These are phyloP conservation scores for Ridgeia piscesae DNA, from an alignment of 1,140 invertebrate genomes.

Conservation along the genomic window DNA sequence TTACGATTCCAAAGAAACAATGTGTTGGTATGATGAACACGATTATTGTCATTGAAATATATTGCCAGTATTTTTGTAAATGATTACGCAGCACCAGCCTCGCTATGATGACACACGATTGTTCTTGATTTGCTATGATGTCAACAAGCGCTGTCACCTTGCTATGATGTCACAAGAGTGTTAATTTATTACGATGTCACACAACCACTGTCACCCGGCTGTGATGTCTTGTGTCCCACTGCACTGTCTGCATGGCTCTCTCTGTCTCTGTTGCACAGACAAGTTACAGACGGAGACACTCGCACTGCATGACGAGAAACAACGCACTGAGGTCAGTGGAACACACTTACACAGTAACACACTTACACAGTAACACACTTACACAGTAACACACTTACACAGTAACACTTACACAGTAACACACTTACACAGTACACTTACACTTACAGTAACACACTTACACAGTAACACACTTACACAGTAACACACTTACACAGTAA, in stretches of 20 bases:
- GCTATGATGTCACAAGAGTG: neutral
- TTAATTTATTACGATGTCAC: neutral
- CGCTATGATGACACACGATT: neutral
- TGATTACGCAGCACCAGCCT: neutral
- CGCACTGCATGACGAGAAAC: constrained; percentile 51
- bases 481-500: too few species aligned
- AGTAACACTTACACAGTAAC: too few species aligned
- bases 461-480: too few species aligned
- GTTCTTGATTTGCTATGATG: neutral
- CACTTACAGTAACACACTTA: too few species aligned
- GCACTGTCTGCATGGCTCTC: neutral
- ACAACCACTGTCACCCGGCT: neutral
- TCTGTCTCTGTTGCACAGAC: constrained; percentile 37
- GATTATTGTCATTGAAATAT: neutral
- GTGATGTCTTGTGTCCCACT: neutral
- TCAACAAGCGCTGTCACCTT: neutral
- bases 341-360: neutral
- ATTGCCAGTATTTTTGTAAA: neutral
- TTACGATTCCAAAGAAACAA: neutral
- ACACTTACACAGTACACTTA: too few species aligned
- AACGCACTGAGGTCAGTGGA: constrained; percentile 45
- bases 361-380: too few species aligned
- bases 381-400: too few species aligned
- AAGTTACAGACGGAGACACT: constrained; percentile 48
- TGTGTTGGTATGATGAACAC: neutral